Conservation (phyloP, 1,140 invertebrate species). For the Polypedilum pembai region DNA sequence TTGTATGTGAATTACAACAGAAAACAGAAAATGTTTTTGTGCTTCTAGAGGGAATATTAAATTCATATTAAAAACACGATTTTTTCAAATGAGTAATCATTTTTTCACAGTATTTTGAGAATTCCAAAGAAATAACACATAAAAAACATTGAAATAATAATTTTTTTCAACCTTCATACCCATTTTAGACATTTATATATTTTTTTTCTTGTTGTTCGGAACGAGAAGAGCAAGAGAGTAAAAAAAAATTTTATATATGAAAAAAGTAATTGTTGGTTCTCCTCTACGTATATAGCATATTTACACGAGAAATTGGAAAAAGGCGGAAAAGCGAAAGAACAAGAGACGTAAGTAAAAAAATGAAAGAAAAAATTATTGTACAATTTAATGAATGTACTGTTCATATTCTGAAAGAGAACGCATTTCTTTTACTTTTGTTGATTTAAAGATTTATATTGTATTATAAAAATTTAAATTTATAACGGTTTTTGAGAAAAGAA, state of each 20-base stretch:
- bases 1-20: too few relatives aligned
- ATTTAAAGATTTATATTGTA: neutral
- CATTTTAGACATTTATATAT: neutral
- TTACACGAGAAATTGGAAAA: neutral
- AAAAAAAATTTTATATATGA: neutral
- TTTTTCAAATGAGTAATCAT: conserved; percentile 7
- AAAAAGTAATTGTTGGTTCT: conserved; percentile 13
- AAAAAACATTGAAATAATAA: conserved; percentile 19
- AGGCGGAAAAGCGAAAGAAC: conserved; percentile 1
- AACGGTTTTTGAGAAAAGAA: neutral
- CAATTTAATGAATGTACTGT: too few relatives aligned
- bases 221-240: neutral
- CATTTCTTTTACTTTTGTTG: neutral
- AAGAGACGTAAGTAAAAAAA: conserved; percentile 11
- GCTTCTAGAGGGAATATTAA: neutral
- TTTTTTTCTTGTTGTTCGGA: neutral
- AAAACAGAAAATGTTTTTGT: too few relatives aligned
- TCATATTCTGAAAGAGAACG: too few relatives aligned
- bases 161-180: conserved; percentile 15
- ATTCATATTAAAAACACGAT: conserved; percentile 19
- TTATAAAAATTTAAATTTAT: neutral
- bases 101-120: conserved; percentile 18
- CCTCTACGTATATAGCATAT: neutral
- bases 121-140: conserved; percentile 18
- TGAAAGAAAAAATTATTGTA: too few relatives aligned